Evolutionary conservation across 2,113 vertebrate species (phyloP), one percentile per base, ranked within the genome.

Genomic region (Entelurus aequoreus): DNA sequence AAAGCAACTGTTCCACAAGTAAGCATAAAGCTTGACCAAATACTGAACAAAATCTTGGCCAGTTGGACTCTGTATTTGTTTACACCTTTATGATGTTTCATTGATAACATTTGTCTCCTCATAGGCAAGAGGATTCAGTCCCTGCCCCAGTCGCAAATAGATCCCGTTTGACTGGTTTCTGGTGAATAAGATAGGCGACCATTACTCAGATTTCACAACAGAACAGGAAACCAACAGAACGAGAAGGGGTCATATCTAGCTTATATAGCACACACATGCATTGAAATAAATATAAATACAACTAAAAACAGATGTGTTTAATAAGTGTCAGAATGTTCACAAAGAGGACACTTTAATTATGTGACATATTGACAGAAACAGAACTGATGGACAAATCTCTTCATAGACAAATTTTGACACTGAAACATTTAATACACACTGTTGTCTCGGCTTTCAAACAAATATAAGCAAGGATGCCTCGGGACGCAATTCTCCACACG

Each of bases 161-260:
- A 85, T 74, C 85, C 71, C 66, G 86, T 86, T 75, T 65, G 69
- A 84, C 85, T 72, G 71, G 84, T 85, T 85, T 78, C 11, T 62
- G 49, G 19, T 83, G 75, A 77, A 76, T 71, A 35, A 74, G 35
- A 60, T 69, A 48, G 48, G 44, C 0, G 28, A 66, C 63, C 65
- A 71, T 61, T 53, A 40, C 72, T 85, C 77, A 60, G 62, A 79
- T 82, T 83, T 83, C 75, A 78, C 77, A 71, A 74, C 60, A 62
- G 44, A 60, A 28, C 49, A 0, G 4, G 16, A 69, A 55, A 65
- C 59, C 35, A 37, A 42, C 13, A 21, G 49, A 13, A 1, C 48
- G 37, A 15, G 37, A 63, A 0, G 7, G 1, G 1, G 48, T 7
- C 8, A 15, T 8, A 50, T 8, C 16, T 15, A 15, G 2, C 16